These are phyloP conservation scores for Carettochelys insculpta DNA, from an alignment of 2,113 vertebrate species.

Conservation along the genomic window DNA sequence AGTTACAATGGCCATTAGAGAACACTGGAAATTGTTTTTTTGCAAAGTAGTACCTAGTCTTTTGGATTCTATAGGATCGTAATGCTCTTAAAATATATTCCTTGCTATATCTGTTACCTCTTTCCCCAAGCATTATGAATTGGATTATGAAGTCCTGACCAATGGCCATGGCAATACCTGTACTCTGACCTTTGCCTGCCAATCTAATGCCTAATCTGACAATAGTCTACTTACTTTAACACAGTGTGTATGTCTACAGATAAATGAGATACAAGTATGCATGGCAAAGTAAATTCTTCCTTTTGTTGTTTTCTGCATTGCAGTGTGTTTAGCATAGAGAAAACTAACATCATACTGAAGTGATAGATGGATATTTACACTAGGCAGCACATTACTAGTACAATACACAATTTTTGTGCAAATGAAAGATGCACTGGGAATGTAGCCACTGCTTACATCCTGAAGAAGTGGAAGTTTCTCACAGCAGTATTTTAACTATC, in stretches of 20 bases:
- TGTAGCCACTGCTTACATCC: background rate
- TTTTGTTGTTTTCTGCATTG: background rate
- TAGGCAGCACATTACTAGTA: background rate
- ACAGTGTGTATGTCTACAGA: background rate
- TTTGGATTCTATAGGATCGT: background rate
- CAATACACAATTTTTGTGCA: background rate
- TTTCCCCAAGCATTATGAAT: background rate
- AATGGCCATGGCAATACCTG: background rate
- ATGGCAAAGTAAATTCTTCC: background rate
- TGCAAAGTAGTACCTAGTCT: slow-evolving; percentile 32
- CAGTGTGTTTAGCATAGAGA: background rate
- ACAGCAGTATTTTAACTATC: background rate
- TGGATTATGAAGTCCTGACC: background rate
- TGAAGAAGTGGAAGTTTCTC: background rate
- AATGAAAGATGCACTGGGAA: too few species aligned
- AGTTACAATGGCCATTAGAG: slow-evolving; percentile 52
- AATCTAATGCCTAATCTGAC: background rate
- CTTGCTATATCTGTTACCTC: background rate
- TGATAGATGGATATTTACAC: background rate
- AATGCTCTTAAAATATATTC: slow-evolving; percentile 3
- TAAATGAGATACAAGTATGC: background rate
- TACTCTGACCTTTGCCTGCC: slow-evolving; percentile 8
- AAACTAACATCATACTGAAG: background rate
- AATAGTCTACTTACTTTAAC: background rate
- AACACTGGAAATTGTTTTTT: slow-evolving; percentile 21